These are phyloP conservation scores for Drosophila bifasciata DNA, from an alignment of 1,140 invertebrate genomes.

Conservation along the genomic window DNA sequence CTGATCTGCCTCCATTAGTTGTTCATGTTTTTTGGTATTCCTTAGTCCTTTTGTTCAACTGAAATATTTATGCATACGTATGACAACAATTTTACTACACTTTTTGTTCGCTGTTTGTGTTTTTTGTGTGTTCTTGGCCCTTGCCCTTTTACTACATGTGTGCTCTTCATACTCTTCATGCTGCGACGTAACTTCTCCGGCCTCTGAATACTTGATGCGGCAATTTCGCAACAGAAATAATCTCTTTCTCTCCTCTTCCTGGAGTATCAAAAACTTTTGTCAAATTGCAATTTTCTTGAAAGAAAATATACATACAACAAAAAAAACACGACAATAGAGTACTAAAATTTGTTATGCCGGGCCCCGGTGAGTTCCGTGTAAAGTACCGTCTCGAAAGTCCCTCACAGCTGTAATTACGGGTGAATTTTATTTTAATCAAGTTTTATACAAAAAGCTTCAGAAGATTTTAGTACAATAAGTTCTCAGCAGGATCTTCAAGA, in stretches of 20 bases:
- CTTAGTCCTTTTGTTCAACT: constrained; percentile 59
- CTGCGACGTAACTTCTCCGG: constrained; percentile 36
- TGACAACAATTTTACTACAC: constrained; percentile 63
- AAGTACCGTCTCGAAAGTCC: neutral
- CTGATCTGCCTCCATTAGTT: constrained; percentile 7
- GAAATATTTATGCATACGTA: constrained; percentile 74
- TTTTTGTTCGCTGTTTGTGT: constrained; percentile 30
- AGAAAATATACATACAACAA: constrained; percentile 42
- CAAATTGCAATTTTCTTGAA: constrained; percentile 47
- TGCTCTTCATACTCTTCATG: constrained; percentile 20
- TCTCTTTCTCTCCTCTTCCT: constrained; percentile 31
- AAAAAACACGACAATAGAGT: constrained; percentile 3
- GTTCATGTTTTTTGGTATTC: constrained; percentile 39
- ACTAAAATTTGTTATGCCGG: constrained; percentile 19
- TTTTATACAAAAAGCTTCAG: too few species aligned
- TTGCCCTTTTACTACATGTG: neutral
- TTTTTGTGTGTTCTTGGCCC: constrained; percentile 5
- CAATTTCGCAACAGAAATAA: constrained; percentile 61
- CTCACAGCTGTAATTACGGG: constrained; percentile 20
- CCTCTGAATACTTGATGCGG: constrained; percentile 62
- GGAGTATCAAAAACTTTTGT: constrained; percentile 43
- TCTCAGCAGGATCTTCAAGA: too few species aligned
- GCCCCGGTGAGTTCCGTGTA: constrained; percentile 17
- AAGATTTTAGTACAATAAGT: too few species aligned
- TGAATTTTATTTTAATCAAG: constrained; percentile 1